These are phyloP conservation scores for Capromys pilorides DNA, from an alignment of 2,797 vertebrate species.

Conservation along the genomic window DNA sequence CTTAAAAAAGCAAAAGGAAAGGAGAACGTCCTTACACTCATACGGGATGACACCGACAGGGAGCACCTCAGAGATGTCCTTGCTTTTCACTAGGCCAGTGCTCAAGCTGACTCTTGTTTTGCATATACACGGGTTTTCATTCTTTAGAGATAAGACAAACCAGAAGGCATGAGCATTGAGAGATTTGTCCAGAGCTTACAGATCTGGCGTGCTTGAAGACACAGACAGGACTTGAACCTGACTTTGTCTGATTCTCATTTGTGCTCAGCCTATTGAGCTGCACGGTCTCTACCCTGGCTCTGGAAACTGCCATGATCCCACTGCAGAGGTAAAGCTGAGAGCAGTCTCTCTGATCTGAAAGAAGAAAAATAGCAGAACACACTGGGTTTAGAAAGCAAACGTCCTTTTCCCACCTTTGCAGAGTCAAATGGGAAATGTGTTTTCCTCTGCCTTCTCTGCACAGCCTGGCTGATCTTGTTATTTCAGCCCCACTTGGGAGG, in stretches of 20 bases:
- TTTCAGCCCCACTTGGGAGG: slow-evolving; percentile 85
- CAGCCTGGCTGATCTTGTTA: slow-evolving; percentile 79
- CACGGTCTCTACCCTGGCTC: not conserved
- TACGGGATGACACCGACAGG: not conserved
- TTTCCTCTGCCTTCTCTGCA: slow-evolving; percentile 80
- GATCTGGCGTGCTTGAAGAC: not conserved
- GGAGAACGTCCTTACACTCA: not conserved
- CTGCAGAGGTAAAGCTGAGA: not conserved
- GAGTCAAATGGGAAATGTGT: slow-evolving; percentile 83
- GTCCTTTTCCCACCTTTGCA: slow-evolving; percentile 82
- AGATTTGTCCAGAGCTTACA: not conserved
- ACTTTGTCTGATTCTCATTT: not conserved
- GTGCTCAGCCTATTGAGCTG: not conserved
- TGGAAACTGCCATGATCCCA: fast-evolving
- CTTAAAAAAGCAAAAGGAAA: not conserved
- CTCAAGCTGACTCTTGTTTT: not conserved
- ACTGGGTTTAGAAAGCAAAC: slow-evolving; percentile 82
- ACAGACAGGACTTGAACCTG: slow-evolving; percentile 14
- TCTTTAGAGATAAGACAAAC: slow-evolving; percentile 14
- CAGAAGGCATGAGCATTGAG: not conserved
- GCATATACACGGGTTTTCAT: not conserved
- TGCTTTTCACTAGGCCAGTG: not conserved
- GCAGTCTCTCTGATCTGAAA: not conserved
- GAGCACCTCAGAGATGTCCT: not conserved
- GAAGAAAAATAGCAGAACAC: slow-evolving; percentile 72